phyloP scores from a whole-genome alignment of 2,888 invertebrate species.

The Ophioninae sp. region DNA sequence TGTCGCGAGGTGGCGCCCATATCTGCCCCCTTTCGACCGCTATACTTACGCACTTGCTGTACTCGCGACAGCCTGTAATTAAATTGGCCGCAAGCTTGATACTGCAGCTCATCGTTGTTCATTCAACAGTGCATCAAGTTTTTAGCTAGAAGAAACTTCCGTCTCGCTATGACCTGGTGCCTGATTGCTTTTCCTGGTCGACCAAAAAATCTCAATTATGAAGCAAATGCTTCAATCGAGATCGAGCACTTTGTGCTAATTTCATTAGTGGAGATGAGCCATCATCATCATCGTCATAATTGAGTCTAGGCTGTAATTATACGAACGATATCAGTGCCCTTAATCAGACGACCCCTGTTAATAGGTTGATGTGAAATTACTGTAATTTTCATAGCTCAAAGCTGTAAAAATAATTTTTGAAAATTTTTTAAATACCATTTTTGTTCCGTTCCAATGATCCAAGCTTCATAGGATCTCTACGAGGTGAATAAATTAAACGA shows the following conservation, averaged over 20 bases:
- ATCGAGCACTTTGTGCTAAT: not conserved
- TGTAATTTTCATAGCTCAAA: no score
- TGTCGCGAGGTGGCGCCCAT: conserved; percentile 16
- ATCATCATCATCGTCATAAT: not conserved
- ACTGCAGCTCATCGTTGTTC: conserved; percentile 12
- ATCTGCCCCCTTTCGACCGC: conserved; percentile 6
- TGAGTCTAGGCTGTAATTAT: not conserved
- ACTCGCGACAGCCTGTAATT: conserved; percentile 16
- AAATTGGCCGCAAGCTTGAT: conserved; percentile 9
- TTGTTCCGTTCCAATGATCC: no score
- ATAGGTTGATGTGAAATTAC: no score
- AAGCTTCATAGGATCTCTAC: not conserved
- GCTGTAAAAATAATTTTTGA: no score
- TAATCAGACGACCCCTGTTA: no score
- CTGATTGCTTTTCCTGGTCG: not conserved
- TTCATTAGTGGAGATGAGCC: not conserved
- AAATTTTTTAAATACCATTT: no score
- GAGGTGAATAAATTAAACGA: not conserved
- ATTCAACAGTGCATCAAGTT: not conserved
- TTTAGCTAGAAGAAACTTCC: not conserved
- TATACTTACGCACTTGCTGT: conserved; percentile 16
- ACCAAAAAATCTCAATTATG: not conserved
- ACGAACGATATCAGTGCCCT: not conserved
- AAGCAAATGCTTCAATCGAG: not conserved
- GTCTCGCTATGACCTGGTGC: not conserved